Evolutionary conservation across 2,113 vertebrate species (phyloP).

Genomic region (Chaetodon auriga): DNA sequence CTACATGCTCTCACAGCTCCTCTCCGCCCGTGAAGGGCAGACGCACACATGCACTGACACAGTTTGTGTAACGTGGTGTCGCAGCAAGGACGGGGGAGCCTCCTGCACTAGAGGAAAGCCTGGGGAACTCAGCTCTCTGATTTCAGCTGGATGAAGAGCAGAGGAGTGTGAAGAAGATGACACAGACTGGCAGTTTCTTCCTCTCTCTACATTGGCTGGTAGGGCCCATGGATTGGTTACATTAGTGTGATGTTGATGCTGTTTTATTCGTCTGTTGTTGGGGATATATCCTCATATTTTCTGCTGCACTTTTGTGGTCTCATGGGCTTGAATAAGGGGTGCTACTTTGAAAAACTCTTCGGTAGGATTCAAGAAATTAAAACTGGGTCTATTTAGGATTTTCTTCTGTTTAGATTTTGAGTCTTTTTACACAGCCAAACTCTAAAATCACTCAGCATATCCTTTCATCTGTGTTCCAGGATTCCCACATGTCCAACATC

Average conservation of each 20-base stretch:
- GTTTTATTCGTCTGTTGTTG: slow-evolving; percentile 31
- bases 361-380: not conserved
- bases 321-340: not conserved
- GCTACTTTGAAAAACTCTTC: not conserved
- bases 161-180: slow-evolving; percentile 57
- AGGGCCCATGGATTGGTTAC: slow-evolving; percentile 28
- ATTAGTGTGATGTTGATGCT: not conserved
- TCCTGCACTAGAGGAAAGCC: slow-evolving; percentile 40
- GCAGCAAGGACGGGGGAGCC: slow-evolving; percentile 51
- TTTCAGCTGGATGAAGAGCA: slow-evolving; percentile 49
- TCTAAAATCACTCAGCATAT: not conserved
- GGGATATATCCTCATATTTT: not conserved
- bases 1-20: slow-evolving; percentile 39
- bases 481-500: slow-evolving; percentile 26
- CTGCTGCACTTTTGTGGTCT: not conserved
- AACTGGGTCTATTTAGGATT: not conserved
- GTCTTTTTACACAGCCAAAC: not conserved
- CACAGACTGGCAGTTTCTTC: slow-evolving; percentile 12
- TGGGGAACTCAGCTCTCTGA: slow-evolving; percentile 38
- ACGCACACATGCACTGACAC: slow-evolving; percentile 51
- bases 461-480: slow-evolving; percentile 42
- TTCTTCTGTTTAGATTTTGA: slow-evolving; percentile 5
- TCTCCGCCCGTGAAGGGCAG: slow-evolving; percentile 75
- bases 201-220: slow-evolving; percentile 48
- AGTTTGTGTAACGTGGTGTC: slow-evolving; percentile 61